Evolutionary conservation across 2,113 vertebrate species (phyloP).

Genomic region (Bagarius yarrelli): DNA sequence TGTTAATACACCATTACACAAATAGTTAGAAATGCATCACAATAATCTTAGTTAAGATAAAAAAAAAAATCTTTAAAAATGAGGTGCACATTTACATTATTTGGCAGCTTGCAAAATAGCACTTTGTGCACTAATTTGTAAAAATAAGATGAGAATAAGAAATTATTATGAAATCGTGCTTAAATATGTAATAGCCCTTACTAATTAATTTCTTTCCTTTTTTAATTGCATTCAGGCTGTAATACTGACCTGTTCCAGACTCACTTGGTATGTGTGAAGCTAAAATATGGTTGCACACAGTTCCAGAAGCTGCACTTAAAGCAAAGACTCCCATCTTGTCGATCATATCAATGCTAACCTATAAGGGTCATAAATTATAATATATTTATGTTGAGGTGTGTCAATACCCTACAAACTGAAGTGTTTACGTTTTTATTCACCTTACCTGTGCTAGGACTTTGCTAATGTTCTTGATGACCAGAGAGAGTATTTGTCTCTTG

Average conservation of each 20-base stretch:
- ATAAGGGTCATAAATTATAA: slow-evolving; percentile 21
- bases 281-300: slow-evolving; percentile 59
- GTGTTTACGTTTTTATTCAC: not conserved
- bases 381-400: not conserved
- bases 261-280: slow-evolving; percentile 38
- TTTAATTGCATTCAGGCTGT: not conserved
- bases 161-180: not conserved
- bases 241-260: slow-evolving; percentile 57
- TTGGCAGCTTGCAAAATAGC: too few relatives aligned
- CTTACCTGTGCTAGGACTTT: slow-evolving; percentile 75
- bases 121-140: not conserved
- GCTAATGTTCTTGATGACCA: slow-evolving; percentile 79
- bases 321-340: slow-evolving; percentile 74
- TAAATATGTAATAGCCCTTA: not conserved
- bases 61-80: too few relatives aligned
- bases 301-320: slow-evolving; percentile 65
- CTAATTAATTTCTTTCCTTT: too few relatives aligned
- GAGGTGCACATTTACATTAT: too few relatives aligned
- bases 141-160: too few relatives aligned
- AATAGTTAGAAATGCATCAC: too few relatives aligned
- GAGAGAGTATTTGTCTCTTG: slow-evolving; percentile 63
- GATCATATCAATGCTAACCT: slow-evolving; percentile 79
- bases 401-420: too few relatives aligned
- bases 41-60: too few relatives aligned
- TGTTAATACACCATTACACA: too few relatives aligned